Percentiles rank a stretch among this genome's conserved stretches.
phyloP scores from a whole-genome alignment of 2,797 vertebrate species.

The Myotis findleyi region DNA sequence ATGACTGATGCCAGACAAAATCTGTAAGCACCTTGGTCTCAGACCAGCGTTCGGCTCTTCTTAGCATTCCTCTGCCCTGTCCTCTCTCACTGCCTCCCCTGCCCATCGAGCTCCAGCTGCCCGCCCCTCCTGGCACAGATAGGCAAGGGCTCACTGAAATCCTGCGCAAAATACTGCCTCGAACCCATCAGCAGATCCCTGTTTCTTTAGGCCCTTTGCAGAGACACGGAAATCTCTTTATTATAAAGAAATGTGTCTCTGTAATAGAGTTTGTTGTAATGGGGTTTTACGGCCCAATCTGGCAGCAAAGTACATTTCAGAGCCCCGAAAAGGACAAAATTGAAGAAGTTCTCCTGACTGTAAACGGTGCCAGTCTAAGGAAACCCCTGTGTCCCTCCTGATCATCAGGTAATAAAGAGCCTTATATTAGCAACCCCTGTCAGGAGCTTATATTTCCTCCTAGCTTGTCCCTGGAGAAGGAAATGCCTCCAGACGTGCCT shows the following conservation, averaged over 20 bases:
- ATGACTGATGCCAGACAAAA: not conserved
- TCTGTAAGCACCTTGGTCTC: not conserved
- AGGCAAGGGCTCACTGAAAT: not conserved
- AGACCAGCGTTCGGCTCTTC: not conserved
- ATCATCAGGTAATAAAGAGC: slow-evolving; percentile 29
- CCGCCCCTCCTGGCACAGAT: not conserved
- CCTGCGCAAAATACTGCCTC: not conserved
- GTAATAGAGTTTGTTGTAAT: slow-evolving; percentile 3
- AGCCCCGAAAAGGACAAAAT: not conserved
- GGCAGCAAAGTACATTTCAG: slow-evolving; percentile 13
- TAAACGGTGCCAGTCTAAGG: not conserved
- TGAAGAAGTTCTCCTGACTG: not conserved
- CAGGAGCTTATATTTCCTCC: not conserved
- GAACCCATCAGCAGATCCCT: not conserved
- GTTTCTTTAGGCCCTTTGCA: not conserved
- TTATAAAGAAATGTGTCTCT: not conserved
- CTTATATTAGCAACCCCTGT: not conserved
- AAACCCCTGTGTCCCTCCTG: not conserved
- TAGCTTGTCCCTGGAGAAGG: not conserved
- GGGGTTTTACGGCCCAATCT: slow-evolving; percentile 16
- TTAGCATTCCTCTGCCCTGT: accelerated
- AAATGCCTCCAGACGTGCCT: accelerated
- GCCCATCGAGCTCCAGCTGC: accelerated
- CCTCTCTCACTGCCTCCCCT: not conserved
- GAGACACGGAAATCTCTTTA: slow-evolving; percentile 9